Evolutionary conservation across 2,797 vertebrate genomes (phyloP).

Genomic region (Gallinago nigripennis): DNA sequence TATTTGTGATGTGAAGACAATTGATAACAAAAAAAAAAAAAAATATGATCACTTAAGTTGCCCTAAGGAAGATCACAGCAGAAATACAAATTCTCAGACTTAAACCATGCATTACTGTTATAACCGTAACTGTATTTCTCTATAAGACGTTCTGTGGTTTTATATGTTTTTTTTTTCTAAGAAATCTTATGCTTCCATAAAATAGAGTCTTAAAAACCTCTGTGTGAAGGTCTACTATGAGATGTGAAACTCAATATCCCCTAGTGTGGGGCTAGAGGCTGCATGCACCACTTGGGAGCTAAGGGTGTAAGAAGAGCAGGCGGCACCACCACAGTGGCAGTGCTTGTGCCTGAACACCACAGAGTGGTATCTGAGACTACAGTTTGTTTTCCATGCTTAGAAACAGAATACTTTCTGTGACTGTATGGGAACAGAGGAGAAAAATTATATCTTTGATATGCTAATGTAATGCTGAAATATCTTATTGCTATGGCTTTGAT

Average conservation of each 20-base stretch:
- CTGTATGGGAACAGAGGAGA: background rate
- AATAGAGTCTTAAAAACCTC: background rate
- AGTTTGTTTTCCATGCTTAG: background rate
- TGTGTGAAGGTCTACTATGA: background rate
- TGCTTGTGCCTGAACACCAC: background rate
- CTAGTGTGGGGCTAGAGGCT: background rate
- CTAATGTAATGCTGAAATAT: background rate
- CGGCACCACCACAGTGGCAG: background rate
- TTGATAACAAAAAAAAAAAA: background rate
- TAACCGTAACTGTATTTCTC: conserved; percentile 3
- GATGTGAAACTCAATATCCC: background rate
- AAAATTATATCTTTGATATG: background rate
- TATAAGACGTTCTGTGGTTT: background rate
- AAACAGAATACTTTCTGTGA: background rate
- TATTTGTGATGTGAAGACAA: conserved; percentile 56
- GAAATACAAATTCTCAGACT: conserved; percentile 50
- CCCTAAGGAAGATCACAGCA: background rate
- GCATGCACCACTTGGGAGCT: background rate
- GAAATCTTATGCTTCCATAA: background rate
- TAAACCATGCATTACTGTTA: background rate
- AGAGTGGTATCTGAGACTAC: background rate
- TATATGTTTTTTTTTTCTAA: background rate
- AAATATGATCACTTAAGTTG: conserved; percentile 19
- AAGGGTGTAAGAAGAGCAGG: background rate
- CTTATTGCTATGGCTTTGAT: background rate